Percentiles rank a stretch among this genome's conserved stretches.
These are phyloP conservation scores for Trigoniulus corallinus DNA, from an alignment of 1,140 invertebrate genomes.

Conservation along the genomic window DNA sequence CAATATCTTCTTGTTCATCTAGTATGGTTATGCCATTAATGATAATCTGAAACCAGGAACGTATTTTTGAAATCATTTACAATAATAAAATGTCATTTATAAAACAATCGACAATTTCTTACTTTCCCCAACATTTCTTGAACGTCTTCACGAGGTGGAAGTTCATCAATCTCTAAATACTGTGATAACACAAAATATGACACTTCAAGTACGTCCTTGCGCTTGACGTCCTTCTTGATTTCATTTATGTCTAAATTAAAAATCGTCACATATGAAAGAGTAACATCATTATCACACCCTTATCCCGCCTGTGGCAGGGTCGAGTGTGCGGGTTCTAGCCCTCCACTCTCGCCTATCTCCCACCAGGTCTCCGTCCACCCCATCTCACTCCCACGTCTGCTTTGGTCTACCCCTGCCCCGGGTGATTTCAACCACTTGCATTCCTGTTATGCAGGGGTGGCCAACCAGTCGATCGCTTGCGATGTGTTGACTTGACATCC, in stretches of 20 bases:
- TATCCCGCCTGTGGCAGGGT: too few relatives aligned
- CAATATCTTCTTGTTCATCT: constrained; percentile 57
- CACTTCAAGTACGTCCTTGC: constrained; percentile 6
- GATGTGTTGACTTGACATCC: too few relatives aligned
- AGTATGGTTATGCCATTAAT: constrained; percentile 74
- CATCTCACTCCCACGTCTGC: too few relatives aligned
- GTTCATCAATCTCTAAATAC: constrained; percentile 7
- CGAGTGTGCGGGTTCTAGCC: too few relatives aligned
- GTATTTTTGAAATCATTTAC: neutral
- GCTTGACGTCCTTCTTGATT: constrained; percentile 6
- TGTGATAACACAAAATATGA: constrained; percentile 3
- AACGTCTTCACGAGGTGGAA: constrained; percentile 5
- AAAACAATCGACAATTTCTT: neutral
- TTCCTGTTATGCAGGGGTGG: too few relatives aligned
- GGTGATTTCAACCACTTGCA: too few relatives aligned
- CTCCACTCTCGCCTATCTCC: too few relatives aligned
- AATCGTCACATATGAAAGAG: constrained; percentile 7
- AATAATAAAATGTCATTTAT: neutral
- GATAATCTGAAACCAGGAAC: constrained; percentile 37
- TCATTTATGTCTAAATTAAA: constrained; percentile 12
- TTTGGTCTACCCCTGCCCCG: too few relatives aligned
- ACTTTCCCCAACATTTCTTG: constrained; percentile 14
- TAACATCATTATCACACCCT: too few relatives aligned
- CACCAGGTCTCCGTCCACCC: too few relatives aligned
- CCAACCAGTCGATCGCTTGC: too few relatives aligned